Evolutionary conservation across 2,888 invertebrate genomes (phyloP).

Genomic region (Chloroclysta siterata): DNA sequence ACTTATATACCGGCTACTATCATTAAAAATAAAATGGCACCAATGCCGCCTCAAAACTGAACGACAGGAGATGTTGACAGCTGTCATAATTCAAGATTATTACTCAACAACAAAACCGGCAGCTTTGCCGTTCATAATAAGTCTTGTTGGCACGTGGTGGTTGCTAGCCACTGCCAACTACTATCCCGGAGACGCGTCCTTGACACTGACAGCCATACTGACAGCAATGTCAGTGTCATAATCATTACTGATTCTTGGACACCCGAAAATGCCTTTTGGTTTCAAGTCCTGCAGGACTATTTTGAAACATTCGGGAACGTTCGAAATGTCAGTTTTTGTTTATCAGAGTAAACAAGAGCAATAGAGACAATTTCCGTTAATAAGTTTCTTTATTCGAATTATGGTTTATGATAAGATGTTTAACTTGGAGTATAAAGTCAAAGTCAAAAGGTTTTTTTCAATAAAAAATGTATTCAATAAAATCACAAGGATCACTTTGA

Average conservation of each 20-base stretch:
- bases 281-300: too few species aligned
- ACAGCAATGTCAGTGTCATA: constrained; percentile 33
- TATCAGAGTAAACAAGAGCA: too few species aligned
- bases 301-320: too few species aligned
- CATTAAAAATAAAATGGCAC: neutral
- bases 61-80: constrained; percentile 20
- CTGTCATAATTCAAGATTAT: constrained; percentile 31
- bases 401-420: too few species aligned
- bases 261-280: neutral
- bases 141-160: constrained; percentile 49
- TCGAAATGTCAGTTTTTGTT: too few species aligned
- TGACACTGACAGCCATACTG: constrained; percentile 50
- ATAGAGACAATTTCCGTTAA: too few species aligned
- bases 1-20: neutral
- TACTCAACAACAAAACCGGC: constrained; percentile 23
- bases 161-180: constrained; percentile 48
- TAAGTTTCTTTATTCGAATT: too few species aligned
- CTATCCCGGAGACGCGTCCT: constrained; percentile 42
- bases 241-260: constrained; percentile 26
- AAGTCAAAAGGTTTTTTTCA: too few species aligned
- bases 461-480: too few species aligned
- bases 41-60: constrained; percentile 5
- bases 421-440: too few species aligned
- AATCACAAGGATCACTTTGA: too few species aligned
- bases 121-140: constrained; percentile 29